Conservation (phyloP, 2,888 invertebrate species). For the Drosophila prostipennis region DNA sequence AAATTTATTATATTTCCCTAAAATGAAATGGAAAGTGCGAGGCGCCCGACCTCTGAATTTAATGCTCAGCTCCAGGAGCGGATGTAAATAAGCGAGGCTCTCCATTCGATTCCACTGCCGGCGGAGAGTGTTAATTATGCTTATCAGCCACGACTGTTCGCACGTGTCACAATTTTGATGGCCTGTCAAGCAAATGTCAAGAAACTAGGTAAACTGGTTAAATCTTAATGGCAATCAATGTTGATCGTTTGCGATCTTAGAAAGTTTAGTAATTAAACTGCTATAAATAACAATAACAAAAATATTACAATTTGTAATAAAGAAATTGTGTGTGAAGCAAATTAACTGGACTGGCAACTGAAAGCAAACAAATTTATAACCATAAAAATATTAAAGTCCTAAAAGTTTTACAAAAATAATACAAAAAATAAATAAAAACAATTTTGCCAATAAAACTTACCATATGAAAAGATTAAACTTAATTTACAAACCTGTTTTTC, state of each 20-base stretch:
- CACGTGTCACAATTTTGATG: constrained; percentile 15
- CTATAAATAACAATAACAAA: background rate
- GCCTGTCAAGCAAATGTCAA: background rate
- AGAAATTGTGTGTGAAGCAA: too few relatives aligned
- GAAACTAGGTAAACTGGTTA: background rate
- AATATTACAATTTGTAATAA: too few relatives aligned
- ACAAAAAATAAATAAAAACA: too few relatives aligned
- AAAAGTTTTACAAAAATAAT: too few relatives aligned
- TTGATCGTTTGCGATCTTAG: background rate
- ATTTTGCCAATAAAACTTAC: too few relatives aligned
- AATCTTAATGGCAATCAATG: background rate
- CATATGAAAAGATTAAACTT: too few relatives aligned
- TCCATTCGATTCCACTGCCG: constrained; percentile 3
- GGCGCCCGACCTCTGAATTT: constrained; percentile 28
- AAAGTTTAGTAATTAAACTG: background rate
- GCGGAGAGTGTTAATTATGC: constrained; percentile 49
- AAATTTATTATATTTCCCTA: constrained; percentile 72
- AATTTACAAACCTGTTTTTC: too few relatives aligned
- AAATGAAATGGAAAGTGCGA: constrained; percentile 76
- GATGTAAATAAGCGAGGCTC: constrained; percentile 65
- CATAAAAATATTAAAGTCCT: too few relatives aligned
- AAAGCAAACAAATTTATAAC: too few relatives aligned
- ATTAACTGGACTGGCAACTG: too few relatives aligned
- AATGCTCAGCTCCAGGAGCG: constrained; percentile 36
- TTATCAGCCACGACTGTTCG: constrained; percentile 1